Evolutionary conservation across 2,888 invertebrate genomes (phyloP), one percentile per base, ranked within the genome.

Genomic region (Unio delphinus): DNA sequence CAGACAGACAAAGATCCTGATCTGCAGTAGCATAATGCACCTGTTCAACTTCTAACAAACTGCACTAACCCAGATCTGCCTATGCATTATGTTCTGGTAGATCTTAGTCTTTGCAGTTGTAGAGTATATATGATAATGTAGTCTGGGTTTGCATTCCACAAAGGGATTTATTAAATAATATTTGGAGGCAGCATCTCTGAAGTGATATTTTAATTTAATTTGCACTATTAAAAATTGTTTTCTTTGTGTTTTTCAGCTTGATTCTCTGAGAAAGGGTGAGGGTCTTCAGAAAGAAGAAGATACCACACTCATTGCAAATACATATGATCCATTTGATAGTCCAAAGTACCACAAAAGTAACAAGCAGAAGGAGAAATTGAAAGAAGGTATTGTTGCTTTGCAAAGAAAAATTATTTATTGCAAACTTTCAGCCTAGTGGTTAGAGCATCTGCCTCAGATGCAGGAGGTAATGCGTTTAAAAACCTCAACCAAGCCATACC

Each of bases 341-440:
- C 79, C 81, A 17, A 86, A 86, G 68, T 86, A 82, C 74, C 81
- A 82, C 68, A 89, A 88, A 69, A 84, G 83, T 73, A 89, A 88
- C 82, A 87, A 83, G 70, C 76, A 80, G 56, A 76, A 79, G 65
- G 85, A 84, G 72, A 84, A 78, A 70, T 58, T 77, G 45, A 64
- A 74, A 63, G 80, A 80, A 71, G 78, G 80, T 80, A 69, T 61
- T 61, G 26, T 54, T 34, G 17, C 18, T 30, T 30, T 58, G 18
- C 45, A 45, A 45, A 45, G 45, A 45, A 45, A 45, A 45, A 45
- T 11, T 45, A 11, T 45, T 45, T 45, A 11, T 45, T 45, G 11
- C 11, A 11, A 45, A 45, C 45, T 45, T 11, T 1, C 7, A 6
- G 34, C 34, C 34, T 34, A 34, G 34, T 34, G 34, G 34, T 34